Evolutionary conservation across 2,113 vertebrate species (phyloP).

Genomic region (Acrocephalus kingi): DNA sequence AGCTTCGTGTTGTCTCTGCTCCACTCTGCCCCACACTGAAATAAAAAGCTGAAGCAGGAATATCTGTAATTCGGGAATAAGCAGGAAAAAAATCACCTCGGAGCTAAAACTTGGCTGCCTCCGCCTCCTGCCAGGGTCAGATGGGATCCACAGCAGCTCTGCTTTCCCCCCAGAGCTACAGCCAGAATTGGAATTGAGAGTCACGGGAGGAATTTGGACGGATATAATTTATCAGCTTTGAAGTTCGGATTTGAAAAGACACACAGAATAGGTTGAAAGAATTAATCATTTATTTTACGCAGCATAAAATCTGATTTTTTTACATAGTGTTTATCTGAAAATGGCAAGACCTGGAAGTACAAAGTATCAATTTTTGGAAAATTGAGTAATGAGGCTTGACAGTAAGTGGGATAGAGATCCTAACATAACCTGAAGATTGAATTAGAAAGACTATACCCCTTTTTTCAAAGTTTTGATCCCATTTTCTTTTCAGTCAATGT

Average conservation of each 20-base stretch:
- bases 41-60: neutral
- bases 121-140: neutral
- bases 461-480: neutral
- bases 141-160: neutral
- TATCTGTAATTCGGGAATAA: neutral
- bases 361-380: conserved; percentile 59
- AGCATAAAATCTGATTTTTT: conserved; percentile 22
- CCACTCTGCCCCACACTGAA: accelerated
- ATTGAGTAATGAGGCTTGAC: neutral
- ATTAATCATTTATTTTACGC: conserved; percentile 67
- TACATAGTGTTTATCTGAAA: conserved; percentile 40
- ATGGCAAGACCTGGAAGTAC: conserved; percentile 22
- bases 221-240: neutral
- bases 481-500: neutral
- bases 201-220: neutral
- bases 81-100: neutral
- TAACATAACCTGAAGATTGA: neutral
- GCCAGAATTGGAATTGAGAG: neutral
- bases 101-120: neutral
- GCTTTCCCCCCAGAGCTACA: neutral
- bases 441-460: neutral
- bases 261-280: conserved; percentile 22
- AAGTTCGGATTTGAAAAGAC: neutral
- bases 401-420: neutral
- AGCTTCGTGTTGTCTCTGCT: neutral